phyloP scores from a whole-genome alignment of 2,113 vertebrate genomes.

The Gymnocephalus cernua region DNA sequence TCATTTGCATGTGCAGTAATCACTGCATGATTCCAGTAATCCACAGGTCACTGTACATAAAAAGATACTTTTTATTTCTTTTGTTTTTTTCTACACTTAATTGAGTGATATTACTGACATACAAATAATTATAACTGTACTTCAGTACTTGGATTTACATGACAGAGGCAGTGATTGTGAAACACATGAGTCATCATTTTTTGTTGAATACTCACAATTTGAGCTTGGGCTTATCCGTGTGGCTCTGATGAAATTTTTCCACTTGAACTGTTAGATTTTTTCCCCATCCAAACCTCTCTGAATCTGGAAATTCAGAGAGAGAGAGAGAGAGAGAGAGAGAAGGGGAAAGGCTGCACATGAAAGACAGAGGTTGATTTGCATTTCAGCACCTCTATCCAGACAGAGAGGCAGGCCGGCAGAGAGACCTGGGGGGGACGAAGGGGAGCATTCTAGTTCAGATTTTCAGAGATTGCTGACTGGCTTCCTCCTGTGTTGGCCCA shows the following conservation, averaged over 20 bases:
- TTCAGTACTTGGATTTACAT: conserved; percentile 18
- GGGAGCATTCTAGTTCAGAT: conserved; percentile 66
- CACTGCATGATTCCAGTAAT: conserved; percentile 7
- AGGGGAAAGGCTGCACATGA: background rate
- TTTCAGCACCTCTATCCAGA: conserved; percentile 77
- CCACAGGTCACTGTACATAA: no score
- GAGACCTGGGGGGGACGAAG: conserved; percentile 49
- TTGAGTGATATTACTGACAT: no score
- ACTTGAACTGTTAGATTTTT: conserved; percentile 43
- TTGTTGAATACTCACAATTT: conserved; percentile 17
- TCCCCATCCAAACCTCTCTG: conserved; percentile 9
- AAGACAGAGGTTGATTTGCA: conserved; percentile 65
- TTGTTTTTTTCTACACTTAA: no score
- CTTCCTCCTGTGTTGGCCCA: conserved; percentile 71
- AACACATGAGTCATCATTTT: conserved; percentile 40
- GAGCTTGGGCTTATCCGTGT: conserved; percentile 46
- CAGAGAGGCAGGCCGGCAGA: conserved; percentile 59
- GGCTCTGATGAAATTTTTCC: conserved; percentile 70
- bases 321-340: background rate
- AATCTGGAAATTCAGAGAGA: conserved; percentile 31
- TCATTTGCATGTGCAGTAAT: conserved; percentile 20
- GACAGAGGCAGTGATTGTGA: conserved; percentile 26
- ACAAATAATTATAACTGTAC: background rate
- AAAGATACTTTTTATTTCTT: no score
- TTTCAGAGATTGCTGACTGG: conserved; percentile 81